Evolutionary conservation across 2,113 vertebrate genomes (phyloP).

Genomic region (Stercorarius parasiticus): DNA sequence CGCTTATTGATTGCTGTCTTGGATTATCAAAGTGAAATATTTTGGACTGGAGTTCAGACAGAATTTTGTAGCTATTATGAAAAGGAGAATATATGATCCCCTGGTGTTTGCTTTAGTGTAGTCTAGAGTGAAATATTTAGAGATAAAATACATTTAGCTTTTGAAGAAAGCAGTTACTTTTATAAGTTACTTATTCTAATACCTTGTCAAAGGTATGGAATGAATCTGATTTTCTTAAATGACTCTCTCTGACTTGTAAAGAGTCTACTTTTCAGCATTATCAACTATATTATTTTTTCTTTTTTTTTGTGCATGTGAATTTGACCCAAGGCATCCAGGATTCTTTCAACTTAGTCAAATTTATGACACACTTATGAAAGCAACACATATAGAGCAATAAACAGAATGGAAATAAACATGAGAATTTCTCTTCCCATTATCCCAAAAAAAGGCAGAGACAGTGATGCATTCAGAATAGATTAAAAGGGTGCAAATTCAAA

Average conservation of each 20-base stretch:
- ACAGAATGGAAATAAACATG: background rate
- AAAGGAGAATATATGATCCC: background rate
- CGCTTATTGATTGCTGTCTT: background rate
- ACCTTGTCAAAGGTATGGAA: background rate
- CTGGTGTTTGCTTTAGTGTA: background rate
- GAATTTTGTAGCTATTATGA: background rate
- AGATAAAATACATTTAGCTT: background rate
- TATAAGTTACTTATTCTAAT: background rate
- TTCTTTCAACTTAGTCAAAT: background rate
- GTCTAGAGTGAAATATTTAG: background rate
- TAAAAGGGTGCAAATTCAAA: background rate
- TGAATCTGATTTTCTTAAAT: background rate
- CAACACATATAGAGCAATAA: background rate
- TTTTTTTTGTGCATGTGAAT: background rate
- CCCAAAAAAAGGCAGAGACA: background rate
- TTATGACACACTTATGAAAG: background rate
- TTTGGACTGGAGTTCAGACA: background rate
- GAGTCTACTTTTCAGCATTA: background rate
- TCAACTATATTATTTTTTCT: background rate
- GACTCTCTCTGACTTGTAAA: background rate
- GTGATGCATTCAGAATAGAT: background rate
- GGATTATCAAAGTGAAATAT: background rate
- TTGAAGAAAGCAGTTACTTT: background rate
- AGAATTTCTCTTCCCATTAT: background rate
- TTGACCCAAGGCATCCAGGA: background rate